Conservation (phyloP, 2,113 vertebrate genomes). For the Brachyhypopomus occidentalis region DNA sequence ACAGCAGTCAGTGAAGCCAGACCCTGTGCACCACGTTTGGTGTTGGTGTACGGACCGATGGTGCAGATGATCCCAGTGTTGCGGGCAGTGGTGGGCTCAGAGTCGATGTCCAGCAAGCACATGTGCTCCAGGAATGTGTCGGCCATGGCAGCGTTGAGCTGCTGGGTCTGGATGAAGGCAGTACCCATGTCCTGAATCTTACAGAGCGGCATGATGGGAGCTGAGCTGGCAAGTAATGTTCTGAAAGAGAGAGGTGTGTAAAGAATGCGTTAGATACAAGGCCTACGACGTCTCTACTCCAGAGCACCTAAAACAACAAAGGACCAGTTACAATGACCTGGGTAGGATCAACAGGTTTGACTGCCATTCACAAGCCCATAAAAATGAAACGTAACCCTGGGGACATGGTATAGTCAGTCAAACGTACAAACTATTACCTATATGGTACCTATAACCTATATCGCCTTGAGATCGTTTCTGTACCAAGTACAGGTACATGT, state of each 20-base stretch:
- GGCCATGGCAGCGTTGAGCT: conserved; percentile 91
- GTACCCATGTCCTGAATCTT: conserved; percentile 82
- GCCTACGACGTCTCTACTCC: no score
- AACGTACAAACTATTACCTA: no score
- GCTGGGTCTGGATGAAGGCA: conserved; percentile 96
- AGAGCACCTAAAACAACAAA: no score
- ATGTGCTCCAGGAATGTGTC: conserved; percentile 97
- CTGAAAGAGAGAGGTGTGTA: conserved; percentile 50
- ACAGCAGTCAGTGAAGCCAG: no score
- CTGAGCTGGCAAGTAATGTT: conserved; percentile 50
- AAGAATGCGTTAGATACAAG: neutral
- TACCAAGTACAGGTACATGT: neutral
- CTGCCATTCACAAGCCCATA: no score
- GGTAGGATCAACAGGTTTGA: no score
- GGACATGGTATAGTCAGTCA: no score
- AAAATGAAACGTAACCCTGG: no score
- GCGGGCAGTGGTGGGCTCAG: conserved; percentile 87
- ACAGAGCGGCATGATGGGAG: conserved; percentile 69
- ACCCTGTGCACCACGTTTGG: no score
- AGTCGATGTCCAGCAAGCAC: conserved; percentile 97
- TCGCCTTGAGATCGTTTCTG: neutral
- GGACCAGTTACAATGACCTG: no score
- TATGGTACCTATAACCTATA: no score
- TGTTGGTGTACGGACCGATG: conserved; percentile 81
- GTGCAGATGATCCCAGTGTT: conserved; percentile 99